Evolutionary conservation across 2,888 invertebrate genomes (phyloP), one percentile per base, ranked within the genome.

Genomic region (Pachliopta kotzebuea): DNA sequence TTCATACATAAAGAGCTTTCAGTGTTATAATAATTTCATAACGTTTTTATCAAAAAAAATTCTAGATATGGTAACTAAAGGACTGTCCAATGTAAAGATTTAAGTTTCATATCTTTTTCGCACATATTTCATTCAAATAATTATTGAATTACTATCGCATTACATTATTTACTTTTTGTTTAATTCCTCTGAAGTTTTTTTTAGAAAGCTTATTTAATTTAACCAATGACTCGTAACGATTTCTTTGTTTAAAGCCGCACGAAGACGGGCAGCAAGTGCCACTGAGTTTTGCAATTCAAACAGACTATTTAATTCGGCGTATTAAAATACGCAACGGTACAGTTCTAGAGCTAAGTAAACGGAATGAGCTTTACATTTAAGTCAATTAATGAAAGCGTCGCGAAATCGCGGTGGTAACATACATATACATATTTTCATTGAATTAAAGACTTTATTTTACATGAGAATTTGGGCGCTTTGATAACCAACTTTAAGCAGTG

Each of bases 311-410:
- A 71, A 70, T 70, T 69, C 66, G 49, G 29, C 54, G 24, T 55
- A 55, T 59, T 49, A 59, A 59, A 55, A 63, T 62, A 62, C 56
- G 52, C 37, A 56, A 73, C 67, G 73, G 71, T 70, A 71, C 73
- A 72, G 71, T 69, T 79, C 72, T 77, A 80, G 76, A 78, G 83
- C 75, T 78, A 78, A 81, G 79, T 78, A 83, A 85, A 83, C 80
- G 70, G 64, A 64, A 67, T 69, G 76, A 81, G 78, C 81, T 78
- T 83, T 78, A 80, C 77, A 73, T 79, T 81, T 78, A 76, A 79
- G 76, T 77, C 77, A 80, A 81, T 83, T 82, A 80, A 73, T 72
- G 29, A 50, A 62, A 49, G 56, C 55, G 56, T 71, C 70, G 69
- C 72, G 65, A 69, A 71, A 63, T 70, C 68, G 62, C 67, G 63